phyloP scores from a whole-genome alignment of 2,888 invertebrate species.

The Taenaris catops region DNA sequence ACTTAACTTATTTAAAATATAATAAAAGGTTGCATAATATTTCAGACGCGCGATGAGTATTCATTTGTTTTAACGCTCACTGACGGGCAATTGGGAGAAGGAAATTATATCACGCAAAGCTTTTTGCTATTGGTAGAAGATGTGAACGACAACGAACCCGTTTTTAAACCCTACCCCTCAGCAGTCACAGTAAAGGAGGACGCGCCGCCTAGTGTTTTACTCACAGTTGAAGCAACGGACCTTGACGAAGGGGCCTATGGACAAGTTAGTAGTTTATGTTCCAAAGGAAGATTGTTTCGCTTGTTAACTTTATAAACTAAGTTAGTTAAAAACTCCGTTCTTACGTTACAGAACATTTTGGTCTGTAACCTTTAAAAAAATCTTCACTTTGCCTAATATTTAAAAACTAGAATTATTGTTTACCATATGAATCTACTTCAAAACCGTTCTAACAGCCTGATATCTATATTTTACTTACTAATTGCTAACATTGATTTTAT shows the following conservation, averaged over 20 bases:
- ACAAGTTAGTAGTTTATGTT: slow-evolving; percentile 76
- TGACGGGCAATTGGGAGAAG: slow-evolving; percentile 92
- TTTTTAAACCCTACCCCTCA: slow-evolving; percentile 91
- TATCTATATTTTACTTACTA: no score
- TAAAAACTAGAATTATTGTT: no score
- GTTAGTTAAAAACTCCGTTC: no score
- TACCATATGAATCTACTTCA: no score
- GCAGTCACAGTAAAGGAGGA: slow-evolving; percentile 91
- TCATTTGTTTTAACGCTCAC: slow-evolving; percentile 92
- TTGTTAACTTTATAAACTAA: not conserved
- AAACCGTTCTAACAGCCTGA: no score
- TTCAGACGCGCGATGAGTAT: slow-evolving; percentile 91
- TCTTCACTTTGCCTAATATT: no score
- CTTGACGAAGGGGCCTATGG: slow-evolving; percentile 95
- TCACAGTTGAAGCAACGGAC: slow-evolving; percentile 92
- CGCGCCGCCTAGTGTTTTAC: slow-evolving; percentile 85
- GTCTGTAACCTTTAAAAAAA: no score
- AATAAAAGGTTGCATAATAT: no score
- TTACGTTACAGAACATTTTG: no score
- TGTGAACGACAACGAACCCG: slow-evolving; percentile 94
- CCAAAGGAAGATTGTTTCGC: no score
- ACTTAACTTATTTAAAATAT: no score
- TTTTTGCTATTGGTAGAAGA: slow-evolving; percentile 93
- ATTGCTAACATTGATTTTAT: no score
- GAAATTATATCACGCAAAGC: slow-evolving; percentile 94